A percentile compares a stretch with the other conserved stretches of the same genome.
Conservation (phyloP, 2,797 vertebrate species). For the Chaenodraco wilsoni region DNA sequence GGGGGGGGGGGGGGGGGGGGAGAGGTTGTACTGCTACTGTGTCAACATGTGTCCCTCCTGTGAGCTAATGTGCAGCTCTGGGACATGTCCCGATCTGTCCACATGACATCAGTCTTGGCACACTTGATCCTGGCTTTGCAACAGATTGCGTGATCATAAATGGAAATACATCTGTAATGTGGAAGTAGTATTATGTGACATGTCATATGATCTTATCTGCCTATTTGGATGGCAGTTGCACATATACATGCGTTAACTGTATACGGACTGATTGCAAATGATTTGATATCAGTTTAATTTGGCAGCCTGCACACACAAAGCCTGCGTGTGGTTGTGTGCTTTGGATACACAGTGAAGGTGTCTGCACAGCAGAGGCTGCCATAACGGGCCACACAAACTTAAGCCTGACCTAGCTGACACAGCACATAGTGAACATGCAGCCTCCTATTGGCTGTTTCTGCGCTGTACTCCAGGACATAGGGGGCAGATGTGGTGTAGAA, state of each 20-base stretch:
- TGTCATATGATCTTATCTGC: not conserved
- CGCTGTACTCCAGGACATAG: not conserved
- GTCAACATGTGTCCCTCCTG: constrained; percentile 46
- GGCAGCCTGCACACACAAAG: not conserved
- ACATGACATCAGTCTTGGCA: constrained; percentile 58
- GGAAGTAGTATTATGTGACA: not conserved
- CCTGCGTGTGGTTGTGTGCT: constrained; percentile 5
- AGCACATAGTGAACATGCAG: not conserved
- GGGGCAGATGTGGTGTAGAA: not conserved
- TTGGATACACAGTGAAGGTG: not conserved
- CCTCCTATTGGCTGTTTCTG: not conserved
- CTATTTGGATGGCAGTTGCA: not conserved
- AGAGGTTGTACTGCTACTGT: constrained; percentile 11
- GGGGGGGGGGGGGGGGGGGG: too few relatives aligned
- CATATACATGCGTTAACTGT: not conserved
- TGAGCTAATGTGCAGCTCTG: constrained; percentile 34
- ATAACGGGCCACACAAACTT: not conserved
- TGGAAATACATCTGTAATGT: constrained; percentile 1
- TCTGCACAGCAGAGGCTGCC: constrained; percentile 10
- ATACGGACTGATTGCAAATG: not conserved
- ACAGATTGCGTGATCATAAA: not conserved
- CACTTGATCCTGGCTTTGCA: constrained; percentile 16
- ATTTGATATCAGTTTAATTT: not conserved
- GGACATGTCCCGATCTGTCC: constrained; percentile 59
- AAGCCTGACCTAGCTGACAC: not conserved